Base-by-base conservation (phyloP, 1,140 invertebrate genomes). In the Drosophila asahinai region DNA sequence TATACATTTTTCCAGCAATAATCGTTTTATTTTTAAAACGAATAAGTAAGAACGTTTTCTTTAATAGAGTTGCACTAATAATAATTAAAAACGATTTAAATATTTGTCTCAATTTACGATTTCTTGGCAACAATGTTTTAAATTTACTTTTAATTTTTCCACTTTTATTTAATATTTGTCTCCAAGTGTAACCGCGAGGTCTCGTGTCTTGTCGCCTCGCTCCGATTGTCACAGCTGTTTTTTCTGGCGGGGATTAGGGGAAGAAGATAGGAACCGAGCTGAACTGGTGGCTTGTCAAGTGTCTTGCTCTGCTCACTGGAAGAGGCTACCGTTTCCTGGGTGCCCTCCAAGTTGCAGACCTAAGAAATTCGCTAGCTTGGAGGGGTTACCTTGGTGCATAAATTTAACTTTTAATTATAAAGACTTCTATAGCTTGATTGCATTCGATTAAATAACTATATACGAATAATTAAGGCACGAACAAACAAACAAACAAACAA, bases 221-320 rank as follows among this genome's bases (percentile, higher is more conserved):
- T 55, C 58, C 78, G 73, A 66, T 83, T 83, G 81, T 83, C 83
- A 74, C 83, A 87, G 80, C 80, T 87, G 83, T 81, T 83, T 78
- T 45, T 30, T 25, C 3, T 43, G 17, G 33, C 11, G 49, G 43
- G 27, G 22, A 45, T 27, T 17, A 17, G 19, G 19, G 38, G 15
- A 14, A 11, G 17, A 36, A 19, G 27, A 14, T 11, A 7, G 25
- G 54, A 42, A 17, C n/a, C 9, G 19, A 45, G 15, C 33, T 42
- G 54, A 58, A 47, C 66, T 71, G 64, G 66, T 61, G 59, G 80
- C 74, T 75, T 78, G 64, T 54, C 80, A 75, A 82, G 77, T 79
- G 80, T 22, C 80, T 75, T 68, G 59, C 45, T 57, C 17, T 59
- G 59, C 49, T 43, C 43, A 33, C 22, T 22, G 38, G 19, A 42